phyloP scores from a whole-genome alignment of 2,113 vertebrate species.

The Zingel zingel region DNA sequence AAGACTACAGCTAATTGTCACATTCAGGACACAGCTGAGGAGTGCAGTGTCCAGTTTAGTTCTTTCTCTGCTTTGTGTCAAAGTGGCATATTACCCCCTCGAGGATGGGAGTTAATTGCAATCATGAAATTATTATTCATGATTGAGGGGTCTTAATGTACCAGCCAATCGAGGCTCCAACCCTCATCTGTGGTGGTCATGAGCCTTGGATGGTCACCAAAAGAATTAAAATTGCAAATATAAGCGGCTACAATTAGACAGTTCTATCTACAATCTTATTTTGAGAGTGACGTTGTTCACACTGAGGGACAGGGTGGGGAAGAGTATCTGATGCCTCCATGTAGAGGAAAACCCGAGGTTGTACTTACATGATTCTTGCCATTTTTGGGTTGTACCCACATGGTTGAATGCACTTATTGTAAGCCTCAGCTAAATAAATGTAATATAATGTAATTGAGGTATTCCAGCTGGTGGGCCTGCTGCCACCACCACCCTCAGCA shows the following conservation, averaged over 20 bases:
- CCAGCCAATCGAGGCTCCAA: not conserved
- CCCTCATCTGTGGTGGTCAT: not conserved
- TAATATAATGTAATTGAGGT: not conserved
- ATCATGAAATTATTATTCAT: not conserved
- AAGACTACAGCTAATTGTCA: not conserved
- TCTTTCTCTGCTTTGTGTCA: not conserved
- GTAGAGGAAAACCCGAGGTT: not conserved
- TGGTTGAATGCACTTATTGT: not conserved
- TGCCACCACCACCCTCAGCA: not conserved
- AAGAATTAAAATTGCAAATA: not conserved
- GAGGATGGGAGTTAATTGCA: not conserved
- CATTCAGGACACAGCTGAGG: not conserved
- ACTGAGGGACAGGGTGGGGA: not conserved
- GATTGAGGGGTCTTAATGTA: not conserved
- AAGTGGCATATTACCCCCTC: no score
- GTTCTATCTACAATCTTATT: not conserved
- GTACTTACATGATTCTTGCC: not conserved
- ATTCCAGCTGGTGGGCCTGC: not conserved
- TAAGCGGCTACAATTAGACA: not conserved
- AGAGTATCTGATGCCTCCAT: not conserved
- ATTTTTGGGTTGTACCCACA: not conserved
- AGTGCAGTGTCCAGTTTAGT: not conserved
- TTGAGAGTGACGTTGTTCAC: not conserved
- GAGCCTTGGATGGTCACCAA: not conserved
- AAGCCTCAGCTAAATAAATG: not conserved